Evolutionary conservation across 2,113 vertebrate genomes (phyloP), one percentile per base, ranked within the genome.

Genomic region (Rhinolophus ferrumequinum): DNA sequence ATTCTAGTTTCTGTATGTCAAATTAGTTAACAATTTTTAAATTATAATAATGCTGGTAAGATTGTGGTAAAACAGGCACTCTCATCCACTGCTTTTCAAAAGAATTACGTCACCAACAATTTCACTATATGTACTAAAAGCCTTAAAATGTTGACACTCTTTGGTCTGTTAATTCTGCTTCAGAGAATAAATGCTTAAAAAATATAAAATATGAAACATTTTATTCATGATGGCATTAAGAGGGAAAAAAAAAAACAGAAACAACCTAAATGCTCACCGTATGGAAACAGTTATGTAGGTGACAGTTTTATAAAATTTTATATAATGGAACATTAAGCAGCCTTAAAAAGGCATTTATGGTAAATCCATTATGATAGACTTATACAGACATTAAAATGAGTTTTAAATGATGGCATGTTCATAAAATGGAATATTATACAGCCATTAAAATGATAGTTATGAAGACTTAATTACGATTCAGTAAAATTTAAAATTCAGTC

Each of bases 161-260:
- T 93, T 50, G 8, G 85, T 52, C 18, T 90, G 47, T 58, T 80
- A 50, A 58, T 93, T 95, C 82, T 70, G 75, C 35, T 76, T 80
- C 66, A 81, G 41, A 87, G 13, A 94, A 75, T 41, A 90, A 94
- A 80, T 60, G 16, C 50, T 75, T 76, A 76, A n/a, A 8, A 82
- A 79, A 56, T 12, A 82, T 22, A 86, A 83, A 83, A 60, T 33
- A n/a, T 69, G 50, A 54, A 76, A 91, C 67, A 75, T 44, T 81
- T 75, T 90, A 56, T 80, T 93, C 18, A 67, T 58, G 33, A n/a
- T 58, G 56, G 22, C 44, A 86, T 85, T 66, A 50, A 64, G 10
- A 73, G 24, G 33, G n/a, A n/a, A n/a, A n/a, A 64, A 66, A 35
- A 24, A 54, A 50, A 50, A 3, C 35, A 95, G 38, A 44, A 96